phyloP scores from a whole-genome alignment of 2,797 vertebrate species.

The Percopsis omiscomaycus region DNA sequence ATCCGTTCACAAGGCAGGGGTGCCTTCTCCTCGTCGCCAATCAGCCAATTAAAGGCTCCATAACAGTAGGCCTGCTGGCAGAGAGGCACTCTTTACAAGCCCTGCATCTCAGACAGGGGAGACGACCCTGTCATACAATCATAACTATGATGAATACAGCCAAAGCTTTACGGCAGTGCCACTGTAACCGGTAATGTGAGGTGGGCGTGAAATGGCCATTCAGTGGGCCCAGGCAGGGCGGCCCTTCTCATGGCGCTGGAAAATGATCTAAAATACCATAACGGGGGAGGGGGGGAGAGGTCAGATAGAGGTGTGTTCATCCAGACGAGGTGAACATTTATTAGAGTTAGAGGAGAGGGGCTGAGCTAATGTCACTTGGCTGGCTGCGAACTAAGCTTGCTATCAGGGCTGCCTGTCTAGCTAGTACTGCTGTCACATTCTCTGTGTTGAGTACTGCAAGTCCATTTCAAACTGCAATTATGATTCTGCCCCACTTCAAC shows the following conservation, averaged over 20 bases:
- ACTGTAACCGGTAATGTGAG: constrained; percentile 61
- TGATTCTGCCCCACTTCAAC: constrained; percentile 44
- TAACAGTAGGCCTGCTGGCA: constrained; percentile 69
- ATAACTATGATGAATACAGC: constrained; percentile 80
- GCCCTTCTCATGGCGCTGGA: constrained; percentile 33
- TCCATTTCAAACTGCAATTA: constrained; percentile 56
- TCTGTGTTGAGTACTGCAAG: constrained; percentile 38
- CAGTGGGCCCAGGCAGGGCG: constrained; percentile 22
- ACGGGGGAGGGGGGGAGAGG: constrained; percentile 29
- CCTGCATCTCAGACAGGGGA: constrained; percentile 59
- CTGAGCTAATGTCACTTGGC: constrained; percentile 26
- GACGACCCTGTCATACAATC: constrained; percentile 72
- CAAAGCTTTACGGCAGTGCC: constrained; percentile 54
- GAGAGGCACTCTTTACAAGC: constrained; percentile 67
- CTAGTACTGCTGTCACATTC: constrained; percentile 34
- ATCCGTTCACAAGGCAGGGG: constrained; percentile 76
- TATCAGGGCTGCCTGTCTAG: constrained; percentile 23
- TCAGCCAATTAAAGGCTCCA: constrained; percentile 79
- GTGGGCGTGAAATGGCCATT: constrained; percentile 50
- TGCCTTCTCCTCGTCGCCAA: constrained; percentile 72
- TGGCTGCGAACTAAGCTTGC: constrained; percentile 43
- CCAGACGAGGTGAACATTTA: constrained; percentile 39
- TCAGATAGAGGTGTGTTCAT: constrained; percentile 41
- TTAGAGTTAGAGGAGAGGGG: constrained; percentile 37
- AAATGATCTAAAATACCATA: constrained; percentile 44